Conservation (phyloP, 2,113 vertebrate species). For the Calidris pugnax region DNA sequence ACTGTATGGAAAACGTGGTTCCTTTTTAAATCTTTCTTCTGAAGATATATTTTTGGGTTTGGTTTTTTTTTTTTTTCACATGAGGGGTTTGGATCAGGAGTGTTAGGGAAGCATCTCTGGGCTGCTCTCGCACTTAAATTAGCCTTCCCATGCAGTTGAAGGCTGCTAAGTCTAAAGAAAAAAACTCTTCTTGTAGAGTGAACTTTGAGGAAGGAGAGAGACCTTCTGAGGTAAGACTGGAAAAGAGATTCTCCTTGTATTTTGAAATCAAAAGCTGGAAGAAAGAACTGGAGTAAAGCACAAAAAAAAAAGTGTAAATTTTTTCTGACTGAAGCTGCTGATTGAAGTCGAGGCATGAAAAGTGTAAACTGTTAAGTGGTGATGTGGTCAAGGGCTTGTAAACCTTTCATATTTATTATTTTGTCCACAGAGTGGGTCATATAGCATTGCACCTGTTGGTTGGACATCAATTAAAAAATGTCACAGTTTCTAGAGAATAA, state of each 20-base stretch:
- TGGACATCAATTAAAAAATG: neutral
- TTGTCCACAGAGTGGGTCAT: neutral
- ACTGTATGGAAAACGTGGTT: neutral
- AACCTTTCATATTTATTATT: neutral
- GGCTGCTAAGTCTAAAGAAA: neutral
- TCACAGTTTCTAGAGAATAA: neutral
- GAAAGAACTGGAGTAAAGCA: neutral
- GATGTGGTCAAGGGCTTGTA: neutral
- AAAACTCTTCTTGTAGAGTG: neutral
- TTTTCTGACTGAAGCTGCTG: neutral
- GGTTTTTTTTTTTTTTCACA: neutral
- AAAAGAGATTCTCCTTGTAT: neutral
- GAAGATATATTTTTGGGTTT: neutral
- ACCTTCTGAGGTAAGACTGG: neutral
- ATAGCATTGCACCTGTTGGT: neutral
- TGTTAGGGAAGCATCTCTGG: neutral
- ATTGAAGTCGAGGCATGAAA: neutral
- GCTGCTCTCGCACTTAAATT: neutral
- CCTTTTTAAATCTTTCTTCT: neutral
- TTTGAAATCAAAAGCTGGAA: neutral
- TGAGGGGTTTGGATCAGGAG: neutral
- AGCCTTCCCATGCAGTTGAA: neutral
- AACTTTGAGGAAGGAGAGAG: neutral
- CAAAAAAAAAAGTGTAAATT: rapidly evolving
- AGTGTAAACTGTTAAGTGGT: neutral